phyloP scores from a whole-genome alignment of 2,888 invertebrate species.

The Phoronis australis region DNA sequence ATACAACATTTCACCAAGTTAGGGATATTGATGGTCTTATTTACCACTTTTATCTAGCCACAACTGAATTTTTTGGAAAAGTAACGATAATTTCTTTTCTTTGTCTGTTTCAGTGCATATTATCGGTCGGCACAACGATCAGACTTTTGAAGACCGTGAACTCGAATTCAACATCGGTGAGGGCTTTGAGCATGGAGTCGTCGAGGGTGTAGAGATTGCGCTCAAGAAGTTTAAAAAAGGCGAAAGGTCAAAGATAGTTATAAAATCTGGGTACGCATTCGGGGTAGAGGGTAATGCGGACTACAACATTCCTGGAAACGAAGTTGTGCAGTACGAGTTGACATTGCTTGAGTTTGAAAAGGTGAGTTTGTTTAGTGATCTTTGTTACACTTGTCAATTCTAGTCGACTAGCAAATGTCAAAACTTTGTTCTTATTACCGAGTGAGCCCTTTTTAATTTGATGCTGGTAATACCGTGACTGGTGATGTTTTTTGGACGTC shows the following conservation, averaged over 20 bases:
- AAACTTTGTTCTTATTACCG: no score
- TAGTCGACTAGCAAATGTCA: no score
- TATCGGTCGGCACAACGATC: slow-evolving; percentile 63
- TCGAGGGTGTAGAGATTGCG: slow-evolving; percentile 61
- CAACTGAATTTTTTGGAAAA: background rate
- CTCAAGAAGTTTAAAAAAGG: slow-evolving; percentile 70
- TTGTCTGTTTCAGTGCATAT: slow-evolving; percentile 64
- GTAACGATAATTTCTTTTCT: background rate
- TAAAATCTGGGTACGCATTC: slow-evolving; percentile 77
- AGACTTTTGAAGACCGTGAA: slow-evolving; percentile 74
- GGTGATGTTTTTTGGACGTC: no score
- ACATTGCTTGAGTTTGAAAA: slow-evolving; percentile 80
- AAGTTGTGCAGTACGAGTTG: slow-evolving; percentile 66
- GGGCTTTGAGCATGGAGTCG: slow-evolving; percentile 68
- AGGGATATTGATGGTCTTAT: no score
- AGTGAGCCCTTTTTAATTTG: background rate
- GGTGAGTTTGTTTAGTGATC: slow-evolving; percentile 47
- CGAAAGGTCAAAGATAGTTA: slow-evolving; percentile 63
- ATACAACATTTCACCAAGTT: no score
- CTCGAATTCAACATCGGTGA: slow-evolving; percentile 81
- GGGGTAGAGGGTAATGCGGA: slow-evolving; percentile 66
- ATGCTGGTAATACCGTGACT: no score
- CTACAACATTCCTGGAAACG: slow-evolving; percentile 72
- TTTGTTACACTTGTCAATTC: no score
- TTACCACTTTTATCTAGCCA: no score